Conservation (phyloP, 2,113 vertebrate genomes). For the Lepus europaeus region DNA sequence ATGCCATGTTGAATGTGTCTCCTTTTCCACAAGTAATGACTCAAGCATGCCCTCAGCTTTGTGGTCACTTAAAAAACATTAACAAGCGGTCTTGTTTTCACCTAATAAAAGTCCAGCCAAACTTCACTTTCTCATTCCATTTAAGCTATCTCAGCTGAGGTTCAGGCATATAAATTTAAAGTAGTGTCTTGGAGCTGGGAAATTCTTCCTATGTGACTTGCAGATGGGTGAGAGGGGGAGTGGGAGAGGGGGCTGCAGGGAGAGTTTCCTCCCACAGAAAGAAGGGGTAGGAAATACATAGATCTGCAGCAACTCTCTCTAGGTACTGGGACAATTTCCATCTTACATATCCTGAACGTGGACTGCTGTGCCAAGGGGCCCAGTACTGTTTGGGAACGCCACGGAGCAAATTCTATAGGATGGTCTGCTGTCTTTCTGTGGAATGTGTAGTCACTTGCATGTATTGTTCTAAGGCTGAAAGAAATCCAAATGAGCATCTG, state of each 20-base stretch:
- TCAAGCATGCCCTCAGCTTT: neutral
- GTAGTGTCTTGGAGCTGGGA: neutral
- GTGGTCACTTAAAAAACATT: conserved; percentile 18
- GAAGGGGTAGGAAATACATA: neutral
- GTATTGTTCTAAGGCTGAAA: neutral
- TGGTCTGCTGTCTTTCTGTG: neutral
- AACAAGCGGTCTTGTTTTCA: conserved; percentile 1
- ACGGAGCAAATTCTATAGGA: neutral
- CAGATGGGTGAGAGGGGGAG: too few species aligned
- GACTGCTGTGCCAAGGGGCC: neutral
- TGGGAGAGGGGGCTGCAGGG: neutral
- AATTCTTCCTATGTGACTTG: neutral
- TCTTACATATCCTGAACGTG: neutral
- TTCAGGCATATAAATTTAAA: conserved; percentile 30
- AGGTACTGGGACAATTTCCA: neutral
- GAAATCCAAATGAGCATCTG: neutral
- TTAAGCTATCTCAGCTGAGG: neutral
- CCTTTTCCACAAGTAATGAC: conserved; percentile 11
- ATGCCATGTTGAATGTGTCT: neutral
- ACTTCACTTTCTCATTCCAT: neutral
- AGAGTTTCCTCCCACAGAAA: too few species aligned
- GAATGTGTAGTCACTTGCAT: neutral
- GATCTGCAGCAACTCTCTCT: neutral
- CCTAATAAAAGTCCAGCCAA: neutral
- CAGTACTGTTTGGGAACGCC: neutral